Base-by-base conservation (phyloP, 2,888 invertebrate species). In the Plusia festucae region DNA sequence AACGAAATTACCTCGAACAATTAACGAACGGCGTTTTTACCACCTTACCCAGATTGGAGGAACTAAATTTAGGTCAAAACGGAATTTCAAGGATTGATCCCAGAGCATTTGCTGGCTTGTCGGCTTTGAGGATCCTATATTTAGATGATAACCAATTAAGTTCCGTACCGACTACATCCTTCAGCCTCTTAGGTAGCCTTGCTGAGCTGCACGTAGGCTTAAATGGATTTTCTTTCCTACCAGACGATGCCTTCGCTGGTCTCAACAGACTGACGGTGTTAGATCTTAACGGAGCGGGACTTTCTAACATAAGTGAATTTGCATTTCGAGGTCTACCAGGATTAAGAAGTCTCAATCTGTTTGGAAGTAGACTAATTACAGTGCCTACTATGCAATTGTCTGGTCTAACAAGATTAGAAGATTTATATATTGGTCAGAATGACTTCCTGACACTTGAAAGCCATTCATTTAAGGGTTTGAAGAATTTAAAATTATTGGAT, bases 161-260 rank as follows among this genome's bases (percentile, higher is more conserved):
- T 77, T 95, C 96, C 1, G 97, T 98, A 59, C 98, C 98, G 18
- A 97, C 97, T 1, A 91, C 96, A 18, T 96, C 97, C 0, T 97
- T 98, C 83, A 95, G 96, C 24, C 96, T 97, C 2, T 91, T 98
- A 81, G 97, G 97, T 63, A 97, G 97, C 78, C 94, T 98, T 65
- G 98, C 98, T 3, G 98, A 98, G 89, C 93, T 98, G 13, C 98
- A 97, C 85, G 96, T 98, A 49, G 98, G 98, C 13, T 96, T 97
- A 72, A 98, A 98, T 87, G 97, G 97, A 0, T 98, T 98, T 87
- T 96, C 97, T 16, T 95, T 95, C 59, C 93, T 98, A 66, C 97
- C 97, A 9, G 97, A 97, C 78, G 97, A 97, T 76, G 97, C 97
- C 15, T 98, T 98, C 89, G 96, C 96, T 59, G 97, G 97, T 60